Evolutionary conservation across 2,113 vertebrate genomes (phyloP).

Genomic region (Caracal caracal): DNA sequence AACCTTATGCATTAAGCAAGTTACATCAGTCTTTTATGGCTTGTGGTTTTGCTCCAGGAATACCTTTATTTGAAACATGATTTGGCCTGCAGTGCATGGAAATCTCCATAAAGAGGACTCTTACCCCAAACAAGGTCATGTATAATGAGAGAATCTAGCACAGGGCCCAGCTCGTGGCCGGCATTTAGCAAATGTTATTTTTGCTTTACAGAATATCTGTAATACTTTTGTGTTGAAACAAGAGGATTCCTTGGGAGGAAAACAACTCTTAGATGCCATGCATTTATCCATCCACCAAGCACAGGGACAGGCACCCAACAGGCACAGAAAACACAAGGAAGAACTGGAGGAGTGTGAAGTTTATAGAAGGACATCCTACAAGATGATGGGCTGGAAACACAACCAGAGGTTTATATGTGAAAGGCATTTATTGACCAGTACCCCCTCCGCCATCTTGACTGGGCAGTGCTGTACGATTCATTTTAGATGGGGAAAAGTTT

Average conservation of each 20-base stretch:
- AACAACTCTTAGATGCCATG: background rate
- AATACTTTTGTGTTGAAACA: background rate
- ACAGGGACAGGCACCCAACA: accelerated
- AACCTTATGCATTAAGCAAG: background rate
- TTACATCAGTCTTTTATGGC: background rate
- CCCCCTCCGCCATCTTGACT: background rate
- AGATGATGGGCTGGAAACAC: background rate
- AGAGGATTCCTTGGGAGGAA: background rate
- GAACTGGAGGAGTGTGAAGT: background rate
- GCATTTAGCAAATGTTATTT: background rate
- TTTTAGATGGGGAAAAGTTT: background rate
- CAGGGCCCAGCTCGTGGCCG: background rate
- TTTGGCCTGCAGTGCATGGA: background rate
- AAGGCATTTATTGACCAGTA: background rate
- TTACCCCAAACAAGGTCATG: background rate
- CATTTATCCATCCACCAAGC: background rate
- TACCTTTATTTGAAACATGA: background rate
- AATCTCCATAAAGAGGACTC: background rate
- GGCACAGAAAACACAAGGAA: background rate
- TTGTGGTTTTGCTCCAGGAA: background rate
- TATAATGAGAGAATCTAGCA: background rate
- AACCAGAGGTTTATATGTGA: background rate
- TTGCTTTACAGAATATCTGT: background rate
- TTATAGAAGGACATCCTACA: background rate
- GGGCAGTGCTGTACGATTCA: background rate